Percentiles rank a stretch among this genome's conserved stretches.
These are phyloP conservation scores for Arothron firmamentum DNA, from an alignment of 2,113 vertebrate genomes.

Conservation along the genomic window DNA sequence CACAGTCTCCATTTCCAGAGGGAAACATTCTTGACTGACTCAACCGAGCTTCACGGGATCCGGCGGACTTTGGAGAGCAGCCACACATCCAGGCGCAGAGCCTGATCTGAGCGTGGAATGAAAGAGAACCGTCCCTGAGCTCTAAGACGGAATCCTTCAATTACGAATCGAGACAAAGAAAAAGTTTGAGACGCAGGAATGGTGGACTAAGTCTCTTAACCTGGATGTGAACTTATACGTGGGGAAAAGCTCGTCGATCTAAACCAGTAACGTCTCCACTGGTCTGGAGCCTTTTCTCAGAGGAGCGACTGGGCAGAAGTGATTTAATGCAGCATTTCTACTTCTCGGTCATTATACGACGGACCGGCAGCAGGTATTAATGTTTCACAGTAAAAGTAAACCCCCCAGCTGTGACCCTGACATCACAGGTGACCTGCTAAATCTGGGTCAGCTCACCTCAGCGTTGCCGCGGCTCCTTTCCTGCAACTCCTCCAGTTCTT, in stretches of 20 bases:
- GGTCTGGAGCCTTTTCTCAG: constrained; percentile 22
- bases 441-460: constrained; percentile 67
- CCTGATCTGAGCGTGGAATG: constrained; percentile 36
- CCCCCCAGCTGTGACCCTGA: background rate
- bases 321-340: constrained; percentile 20
- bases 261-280: constrained; percentile 39
- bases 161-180: constrained; percentile 27
- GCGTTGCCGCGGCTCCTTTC: constrained; percentile 57
- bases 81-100: constrained; percentile 38
- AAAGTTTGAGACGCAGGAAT: constrained; percentile 5
- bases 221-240: constrained; percentile 36
- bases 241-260: constrained; percentile 32
- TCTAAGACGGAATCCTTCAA: constrained; percentile 37
- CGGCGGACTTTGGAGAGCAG: constrained; percentile 52
- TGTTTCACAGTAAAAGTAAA: constrained; percentile 18
- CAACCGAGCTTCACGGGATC: constrained; percentile 54
- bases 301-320: constrained; percentile 17
- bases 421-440: constrained; percentile 25
- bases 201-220: constrained; percentile 22
- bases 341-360: constrained; percentile 10
- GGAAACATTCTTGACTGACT: constrained; percentile 61
- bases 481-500: constrained; percentile 82
- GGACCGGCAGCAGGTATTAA: constrained; percentile 8
- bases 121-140: constrained; percentile 29
- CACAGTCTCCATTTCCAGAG: constrained; percentile 46